Evolutionary conservation across 2,113 vertebrate species (phyloP), one percentile per base, ranked within the genome.

Genomic region (Alexandromys fortis): DNA sequence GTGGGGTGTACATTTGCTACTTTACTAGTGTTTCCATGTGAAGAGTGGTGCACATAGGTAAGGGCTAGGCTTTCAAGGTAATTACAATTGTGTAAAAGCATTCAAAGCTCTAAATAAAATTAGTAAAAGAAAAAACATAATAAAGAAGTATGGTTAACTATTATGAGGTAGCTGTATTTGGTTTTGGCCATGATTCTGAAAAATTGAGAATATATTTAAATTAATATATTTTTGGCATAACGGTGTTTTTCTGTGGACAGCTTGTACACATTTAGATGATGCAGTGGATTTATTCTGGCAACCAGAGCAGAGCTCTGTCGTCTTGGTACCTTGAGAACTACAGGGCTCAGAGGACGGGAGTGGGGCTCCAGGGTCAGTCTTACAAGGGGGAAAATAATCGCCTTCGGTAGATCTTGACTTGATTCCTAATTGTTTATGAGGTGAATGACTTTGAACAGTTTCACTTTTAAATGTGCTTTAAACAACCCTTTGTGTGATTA

Each of bases 141-240:
- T 72, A 77, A 90, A 88, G 24, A 49, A 17, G 7, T 49, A 11
- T 47, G 52, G 9, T 47, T 1, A 22, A 63, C 95, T 68, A 87
- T 68, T 89, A 7, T 52, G n/a, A 55, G 26, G 65, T 95, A 28
- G 90, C 13, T 73, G 26, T 75, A 26, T 79, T 95, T 83, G 52
- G 26, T 70, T 91, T 89, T 90, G 49, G 85, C 45, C 17, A 16
- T 72, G 45, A 94, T 33, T 55, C 61, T 79, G 55, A 96, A 83
- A 87, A 96, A 95, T 87, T 90, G 17, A 49, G 7, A 88, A 61
- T 26, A 42, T 65, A n/a, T 93, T 93, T 86, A 94, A 86, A 52
- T 6, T 91, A n/a, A 63, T 89, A 33, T 63, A 52, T 91, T 78
- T 87, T 68, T 67, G 22, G 22, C 70, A n/a, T 49, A 58, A 61